A percentile compares a stretch with the other conserved stretches of the same genome.
phyloP scores from a whole-genome alignment of 2,888 invertebrate genomes.

The Lampropteryx suffumata region DNA sequence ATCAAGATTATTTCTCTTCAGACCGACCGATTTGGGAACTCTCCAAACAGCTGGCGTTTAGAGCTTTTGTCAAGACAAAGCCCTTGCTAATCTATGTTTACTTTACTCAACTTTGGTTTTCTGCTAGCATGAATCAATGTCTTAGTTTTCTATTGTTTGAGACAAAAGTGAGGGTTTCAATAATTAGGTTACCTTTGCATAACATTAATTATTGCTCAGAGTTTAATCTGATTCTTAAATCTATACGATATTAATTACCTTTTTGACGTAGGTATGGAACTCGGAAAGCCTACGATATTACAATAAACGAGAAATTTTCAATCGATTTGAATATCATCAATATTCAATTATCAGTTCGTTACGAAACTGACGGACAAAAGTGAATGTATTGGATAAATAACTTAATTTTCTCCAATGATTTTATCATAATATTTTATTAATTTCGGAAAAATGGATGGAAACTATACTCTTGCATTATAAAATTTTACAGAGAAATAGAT shows the following conservation, averaged over 20 bases:
- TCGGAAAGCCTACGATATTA: constrained; percentile 9
- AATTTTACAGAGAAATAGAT: too few species aligned
- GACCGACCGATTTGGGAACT: constrained; percentile 37
- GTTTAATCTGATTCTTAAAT: too few species aligned
- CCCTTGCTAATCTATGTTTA: constrained; percentile 49
- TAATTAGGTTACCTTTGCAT: too few species aligned
- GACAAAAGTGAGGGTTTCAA: too few species aligned
- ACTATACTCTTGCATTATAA: constrained; percentile 1
- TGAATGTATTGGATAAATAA: constrained; percentile 22
- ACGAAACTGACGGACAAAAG: constrained; percentile 16
- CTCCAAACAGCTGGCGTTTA: constrained; percentile 44
- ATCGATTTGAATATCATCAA: constrained; percentile 19
- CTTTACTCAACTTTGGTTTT: constrained; percentile 47
- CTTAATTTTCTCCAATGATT: constrained; percentile 19
- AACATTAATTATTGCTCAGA: too few species aligned
- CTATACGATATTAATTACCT: too few species aligned
- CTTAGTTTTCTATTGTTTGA: too few species aligned
- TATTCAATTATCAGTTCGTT: constrained; percentile 24
- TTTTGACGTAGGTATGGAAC: too few species aligned
- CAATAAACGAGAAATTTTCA: constrained; percentile 9
- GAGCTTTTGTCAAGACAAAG: constrained; percentile 50
- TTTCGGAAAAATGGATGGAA: constrained; percentile 11
- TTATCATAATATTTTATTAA: too few species aligned
- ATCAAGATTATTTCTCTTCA: constrained; percentile 30
- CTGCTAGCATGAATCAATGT: constrained; percentile 41